Evolutionary conservation across 2,888 invertebrate species (phyloP).

Genomic region (Lasius platythorax): DNA sequence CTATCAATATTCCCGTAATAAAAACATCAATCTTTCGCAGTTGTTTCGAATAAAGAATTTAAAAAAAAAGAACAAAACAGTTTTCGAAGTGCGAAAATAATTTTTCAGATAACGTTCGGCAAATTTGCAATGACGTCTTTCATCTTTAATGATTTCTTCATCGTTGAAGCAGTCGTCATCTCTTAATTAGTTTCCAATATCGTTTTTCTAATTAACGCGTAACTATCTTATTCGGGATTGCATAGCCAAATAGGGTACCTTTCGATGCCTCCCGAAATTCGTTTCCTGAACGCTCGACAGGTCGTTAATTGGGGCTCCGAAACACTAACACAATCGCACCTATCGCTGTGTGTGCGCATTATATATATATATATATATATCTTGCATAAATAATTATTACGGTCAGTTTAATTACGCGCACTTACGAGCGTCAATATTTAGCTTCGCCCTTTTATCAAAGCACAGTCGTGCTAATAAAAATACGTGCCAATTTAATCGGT

Average conservation of each 20-base stretch:
- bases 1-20: background rate
- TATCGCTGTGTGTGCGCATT: slow-evolving; percentile 20
- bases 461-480: slow-evolving; percentile 22
- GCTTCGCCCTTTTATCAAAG: slow-evolving; percentile 6
- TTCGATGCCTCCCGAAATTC: slow-evolving; percentile 77
- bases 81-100: background rate
- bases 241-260: slow-evolving; percentile 71
- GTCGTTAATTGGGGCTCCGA: slow-evolving; percentile 72
- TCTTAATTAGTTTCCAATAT: slow-evolving; percentile 64
- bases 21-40: background rate
- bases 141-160: background rate
- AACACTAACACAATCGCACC: slow-evolving; percentile 57
- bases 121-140: background rate
- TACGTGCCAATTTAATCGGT: slow-evolving; percentile 28
- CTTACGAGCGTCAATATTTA: slow-evolving; percentile 47
- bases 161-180: slow-evolving; percentile 15
- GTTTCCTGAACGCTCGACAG: slow-evolving; percentile 72
- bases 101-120: background rate
- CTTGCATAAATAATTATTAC: slow-evolving; percentile 71
- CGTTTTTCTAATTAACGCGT: slow-evolving; percentile 68
- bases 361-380: slow-evolving; percentile 47
- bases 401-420: slow-evolving; percentile 46
- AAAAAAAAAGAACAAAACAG: background rate
- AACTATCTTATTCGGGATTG: slow-evolving; percentile 72
- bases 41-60: background rate